These are phyloP conservation scores for Distichodus sexfasciatus DNA, from an alignment of 2,797 vertebrate genomes.

Conservation along the genomic window DNA sequence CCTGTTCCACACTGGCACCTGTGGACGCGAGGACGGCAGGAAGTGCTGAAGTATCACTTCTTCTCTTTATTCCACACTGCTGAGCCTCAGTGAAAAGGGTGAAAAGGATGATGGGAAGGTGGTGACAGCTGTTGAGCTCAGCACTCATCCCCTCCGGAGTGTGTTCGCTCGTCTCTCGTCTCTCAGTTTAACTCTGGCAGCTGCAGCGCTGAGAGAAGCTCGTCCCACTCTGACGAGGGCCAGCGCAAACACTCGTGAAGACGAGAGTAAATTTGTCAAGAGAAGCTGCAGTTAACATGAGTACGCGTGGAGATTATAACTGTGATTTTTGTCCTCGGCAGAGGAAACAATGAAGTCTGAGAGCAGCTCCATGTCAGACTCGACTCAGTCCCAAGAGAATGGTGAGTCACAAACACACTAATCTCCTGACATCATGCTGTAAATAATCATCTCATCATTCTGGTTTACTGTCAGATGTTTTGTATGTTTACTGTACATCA, in stretches of 20 bases:
- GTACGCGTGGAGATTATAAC: too few species aligned
- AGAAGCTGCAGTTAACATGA: too few species aligned
- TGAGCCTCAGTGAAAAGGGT: too few species aligned
- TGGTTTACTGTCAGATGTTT: too few species aligned
- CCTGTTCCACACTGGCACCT: too few species aligned
- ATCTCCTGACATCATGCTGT: neutral
- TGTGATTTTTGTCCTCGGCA: slow-evolving; percentile 38
- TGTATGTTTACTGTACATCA: neutral
- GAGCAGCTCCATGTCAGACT: slow-evolving; percentile 78
- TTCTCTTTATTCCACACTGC: neutral
- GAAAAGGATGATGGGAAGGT: too few species aligned
- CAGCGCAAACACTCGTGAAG: neutral
- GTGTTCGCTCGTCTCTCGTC: neutral
- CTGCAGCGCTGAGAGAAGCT: neutral
- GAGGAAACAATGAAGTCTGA: slow-evolving; percentile 76
- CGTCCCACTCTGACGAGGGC: too few species aligned
- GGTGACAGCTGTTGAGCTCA: neutral
- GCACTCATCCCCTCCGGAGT: neutral
- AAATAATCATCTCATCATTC: too few species aligned
- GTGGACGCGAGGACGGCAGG: too few species aligned
- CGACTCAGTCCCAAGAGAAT: slow-evolving; percentile 72
- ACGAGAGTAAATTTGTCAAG: neutral
- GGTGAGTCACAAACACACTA: slow-evolving; percentile 64
- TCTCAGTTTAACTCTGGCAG: neutral
- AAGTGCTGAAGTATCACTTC: neutral